Base-by-base conservation (phyloP, 35 echinoderm and acorn worm genomes). In the Diadema setosum region DNA sequence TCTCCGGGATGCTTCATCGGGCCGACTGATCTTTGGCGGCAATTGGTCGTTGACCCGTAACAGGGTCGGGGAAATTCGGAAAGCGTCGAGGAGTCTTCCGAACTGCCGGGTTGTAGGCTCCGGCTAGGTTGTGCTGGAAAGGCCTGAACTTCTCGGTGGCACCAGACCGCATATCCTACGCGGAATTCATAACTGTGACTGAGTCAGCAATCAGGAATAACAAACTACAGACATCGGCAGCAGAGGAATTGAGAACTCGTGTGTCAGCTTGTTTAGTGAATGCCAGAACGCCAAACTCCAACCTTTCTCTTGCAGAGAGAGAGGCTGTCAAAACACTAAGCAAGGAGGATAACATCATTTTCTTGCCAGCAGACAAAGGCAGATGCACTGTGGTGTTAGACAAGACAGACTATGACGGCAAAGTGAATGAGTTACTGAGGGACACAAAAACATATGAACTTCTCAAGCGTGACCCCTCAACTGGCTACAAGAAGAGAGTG, bases 401-500 rank as follows among this genome's bases (percentile, higher is more conserved):
- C n/a, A n/a, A n/a, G n/a, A n/a, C n/a, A n/a, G n/a, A 35, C 8
- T 52, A 52, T 52, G 48, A 52, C n/a, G n/a, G 48, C 48, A 52
- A 52, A 52, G 48, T 52, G n/a, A 52, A 52, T 52, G 9, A 52
- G 48, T 83, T 83, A 83, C 4, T 83, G 81, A 83, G 42, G 46
- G 81, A 83, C 81, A 83, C 5, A 17, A 83, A 83, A 27, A 83
- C 42, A 21, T 83, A 83, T 83, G 81, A 55, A 21, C 25, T 55
- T 24, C 42, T 60, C 27, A 55, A 48, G 42, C 81, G 49, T 56
- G 45, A 83, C 44, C 81, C 81, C 5, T 39, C 81, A 18, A 55
- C 30, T 34, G 40, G 43, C 12, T 83, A 83, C 40, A 83, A 83
- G 44, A 83, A 58, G 44, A 83, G 56, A 83, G 43, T 83, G 5